A percentile compares a stretch with the other conserved stretches of the same genome.
phyloP scores from a whole-genome alignment of 2,797 vertebrate species.

The Trachops cirrhosus region DNA sequence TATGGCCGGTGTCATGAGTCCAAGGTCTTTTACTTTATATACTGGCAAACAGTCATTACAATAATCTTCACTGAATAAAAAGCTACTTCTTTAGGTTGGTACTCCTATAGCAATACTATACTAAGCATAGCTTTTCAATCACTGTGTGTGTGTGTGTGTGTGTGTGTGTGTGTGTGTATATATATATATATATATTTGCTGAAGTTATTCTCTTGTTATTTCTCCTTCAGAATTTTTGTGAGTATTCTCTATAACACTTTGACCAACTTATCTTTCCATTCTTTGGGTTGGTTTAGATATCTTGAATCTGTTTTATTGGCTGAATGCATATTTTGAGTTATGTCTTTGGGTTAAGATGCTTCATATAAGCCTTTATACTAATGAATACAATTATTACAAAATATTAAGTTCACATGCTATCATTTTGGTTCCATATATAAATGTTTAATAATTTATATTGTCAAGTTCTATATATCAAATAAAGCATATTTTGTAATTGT shows the following conservation, averaged over 20 bases:
- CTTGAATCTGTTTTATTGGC: background rate
- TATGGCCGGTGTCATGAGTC: background rate
- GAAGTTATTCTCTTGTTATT: background rate
- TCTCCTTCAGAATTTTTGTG: background rate
- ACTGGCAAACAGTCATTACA: background rate
- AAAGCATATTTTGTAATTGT: background rate
- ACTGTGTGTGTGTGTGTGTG: rapidly evolving
- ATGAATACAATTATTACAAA: background rate
- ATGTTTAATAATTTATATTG: background rate
- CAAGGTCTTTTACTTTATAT: background rate
- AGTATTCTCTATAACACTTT: background rate
- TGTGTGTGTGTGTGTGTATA: rapidly evolving
- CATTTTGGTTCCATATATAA: background rate
- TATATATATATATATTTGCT: background rate
- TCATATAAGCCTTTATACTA: background rate
- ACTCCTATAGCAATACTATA: background rate
- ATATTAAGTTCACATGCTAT: background rate
- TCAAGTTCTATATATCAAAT: background rate
- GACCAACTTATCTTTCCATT: background rate
- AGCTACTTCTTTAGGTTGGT: background rate
- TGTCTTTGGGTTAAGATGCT: background rate
- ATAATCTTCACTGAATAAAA: background rate
- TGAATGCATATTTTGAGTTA: background rate
- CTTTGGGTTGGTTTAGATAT: background rate
- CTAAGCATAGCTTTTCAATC: background rate